Evolutionary conservation across 1,140 invertebrate genomes (phyloP), one percentile per base, ranked within the genome.

Genomic region (Drosophila azteca): DNA sequence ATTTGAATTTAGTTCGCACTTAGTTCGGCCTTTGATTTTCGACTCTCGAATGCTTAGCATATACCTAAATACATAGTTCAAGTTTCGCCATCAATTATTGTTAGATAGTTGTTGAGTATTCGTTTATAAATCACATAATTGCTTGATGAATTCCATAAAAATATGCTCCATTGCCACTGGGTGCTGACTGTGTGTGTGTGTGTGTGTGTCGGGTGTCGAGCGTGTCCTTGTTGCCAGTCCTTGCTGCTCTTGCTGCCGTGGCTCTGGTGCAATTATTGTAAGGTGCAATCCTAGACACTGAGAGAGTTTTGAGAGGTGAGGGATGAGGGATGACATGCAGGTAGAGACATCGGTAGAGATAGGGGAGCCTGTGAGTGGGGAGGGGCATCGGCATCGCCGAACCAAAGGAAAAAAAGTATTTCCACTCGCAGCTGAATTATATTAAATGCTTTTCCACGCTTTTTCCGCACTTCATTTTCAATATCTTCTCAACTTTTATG

Each of bases 141-240:
- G 83, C 83, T 88, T 88, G 83, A 88, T 89, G 83, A 83, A 89
- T 88, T 88, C 79, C 79, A 89, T 88, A 89, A 58, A 79, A 79
- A 39, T 39, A 84, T 65, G 74, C 61, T 67, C 44, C 48, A 20
- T 45, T 49, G 58, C 29, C 54, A 24, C 41, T 52, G 35, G 20
- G 24, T 24, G 24, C 35, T 26, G 22, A 24, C 26, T 31, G 17
- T 1, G 39, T 15, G 48, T 26, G 45, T 20, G 29, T 50, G n/a
- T n/a, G n/a, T n/a, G n/a, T n/a, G n/a, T n/a, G n/a, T 43, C 45
- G 46, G 17, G 20, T 26, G 44, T 46, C 39, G 49, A 50, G 70
- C 39, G 54, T 49, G 46, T 57, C 29, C 58, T 43, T 66, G 62
- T 64, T 65, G 68, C 72, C 57, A 66, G 57, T 75, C 24, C 24